Base-by-base conservation (phyloP, 1,140 invertebrate species). In the Wasmannia auropunctata region DNA sequence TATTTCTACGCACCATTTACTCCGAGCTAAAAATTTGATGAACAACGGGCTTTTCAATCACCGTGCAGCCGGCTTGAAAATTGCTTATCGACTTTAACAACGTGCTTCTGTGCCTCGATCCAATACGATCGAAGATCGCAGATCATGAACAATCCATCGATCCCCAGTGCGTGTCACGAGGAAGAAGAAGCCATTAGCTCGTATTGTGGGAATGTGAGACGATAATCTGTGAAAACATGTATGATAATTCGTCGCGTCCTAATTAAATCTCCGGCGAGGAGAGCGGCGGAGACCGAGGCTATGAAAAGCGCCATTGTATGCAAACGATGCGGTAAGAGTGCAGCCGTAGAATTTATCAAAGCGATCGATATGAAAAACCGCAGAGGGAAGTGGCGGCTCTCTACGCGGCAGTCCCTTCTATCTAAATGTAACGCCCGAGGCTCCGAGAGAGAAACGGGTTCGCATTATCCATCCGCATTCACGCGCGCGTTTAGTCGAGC, bases 391-490 rank as follows among this genome's bases (percentile, higher is more conserved):
- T 84, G 70, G 43, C 43, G 70, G 31, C 31, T 11, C n/a, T n/a
- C n/a, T n/a, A n/a, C n/a, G 37, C 22, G 65, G 25, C 51, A 74
- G 81, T 85, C 34, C 37, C 65, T 79, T 72, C 62, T 74, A 79
- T 88, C 72, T 87, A 76, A 75, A 84, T 34, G 51, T 74, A 88
- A 75, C 87, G 85, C 87, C 62, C 25, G 70, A 25, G 56, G 58
- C 56, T 70, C 16, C 51, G 51, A 54, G 46, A 54, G 46, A 85
- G 72, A 85, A 85, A 85, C 58, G 31, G 11, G 54, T 75, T 72
- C 51, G 62, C 16, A 79, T 88, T 87, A 85, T 85, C 86, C 67
- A 51, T 84, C 37, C 40, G 46, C 54, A 51, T 88, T 88, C 51
- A 75, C 34, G 22, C n/a, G 58, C 63, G 5, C 25, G 25, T 81